These are phyloP conservation scores for Camptogramma bilineatum DNA, from an alignment of 2,888 invertebrate species.

Conservation along the genomic window DNA sequence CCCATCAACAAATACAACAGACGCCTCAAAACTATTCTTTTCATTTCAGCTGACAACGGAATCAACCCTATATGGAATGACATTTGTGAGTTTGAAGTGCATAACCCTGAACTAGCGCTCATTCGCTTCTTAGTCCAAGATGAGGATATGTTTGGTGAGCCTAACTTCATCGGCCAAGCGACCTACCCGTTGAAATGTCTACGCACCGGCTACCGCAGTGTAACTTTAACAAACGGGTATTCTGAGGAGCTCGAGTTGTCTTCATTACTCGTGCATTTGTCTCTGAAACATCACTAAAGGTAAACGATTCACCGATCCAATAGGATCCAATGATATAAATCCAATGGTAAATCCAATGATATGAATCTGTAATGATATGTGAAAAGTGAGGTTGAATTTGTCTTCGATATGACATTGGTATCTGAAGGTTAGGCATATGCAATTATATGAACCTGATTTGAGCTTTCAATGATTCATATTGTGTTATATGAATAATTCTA, in stretches of 20 bases:
- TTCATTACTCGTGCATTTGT: constrained; percentile 91
- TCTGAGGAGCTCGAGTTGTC: constrained; percentile 97
- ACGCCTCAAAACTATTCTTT: too few relatives aligned
- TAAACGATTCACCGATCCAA: neutral
- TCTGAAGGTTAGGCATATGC: too few relatives aligned
- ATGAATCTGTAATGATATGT: too few relatives aligned
- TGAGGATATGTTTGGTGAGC: constrained; percentile 98
- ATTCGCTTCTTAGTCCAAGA: constrained; percentile 95
- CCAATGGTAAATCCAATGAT: too few relatives aligned
- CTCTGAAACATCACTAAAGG: constrained; percentile 45
- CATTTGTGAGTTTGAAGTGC: constrained; percentile 91
- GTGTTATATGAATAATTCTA: too few relatives aligned
- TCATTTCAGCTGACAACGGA: constrained; percentile 93
- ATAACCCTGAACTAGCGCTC: constrained; percentile 93
- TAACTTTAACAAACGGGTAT: constrained; percentile 94
- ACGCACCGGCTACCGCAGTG: constrained; percentile 95
- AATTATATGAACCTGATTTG: too few relatives aligned
- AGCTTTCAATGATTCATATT: too few relatives aligned
- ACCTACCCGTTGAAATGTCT: constrained; percentile 94
- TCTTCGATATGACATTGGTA: too few relatives aligned
- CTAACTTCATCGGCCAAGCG: constrained; percentile 98
- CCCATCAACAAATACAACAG: constrained; percentile 49
- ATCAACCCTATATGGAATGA: constrained; percentile 98
- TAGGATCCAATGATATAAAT: too few relatives aligned
- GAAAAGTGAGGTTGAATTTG: too few relatives aligned